Conservation (phyloP, 2,888 invertebrate species). For the Hoplodrina blanda region DNA sequence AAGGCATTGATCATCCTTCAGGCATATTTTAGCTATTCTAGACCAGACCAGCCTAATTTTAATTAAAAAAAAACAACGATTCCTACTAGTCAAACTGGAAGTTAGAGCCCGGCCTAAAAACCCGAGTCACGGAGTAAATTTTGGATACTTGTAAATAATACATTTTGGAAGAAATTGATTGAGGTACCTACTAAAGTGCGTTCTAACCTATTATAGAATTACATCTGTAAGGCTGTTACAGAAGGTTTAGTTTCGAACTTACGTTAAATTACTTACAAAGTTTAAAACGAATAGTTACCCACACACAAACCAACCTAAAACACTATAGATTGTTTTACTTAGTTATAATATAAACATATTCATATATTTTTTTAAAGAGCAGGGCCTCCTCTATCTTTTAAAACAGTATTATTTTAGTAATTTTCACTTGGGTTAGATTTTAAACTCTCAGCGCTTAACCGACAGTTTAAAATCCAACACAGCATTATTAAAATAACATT, state of each 20-base stretch:
- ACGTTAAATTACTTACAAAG: neutral
- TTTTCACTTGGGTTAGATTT: too few relatives aligned
- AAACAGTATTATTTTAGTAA: too few relatives aligned
- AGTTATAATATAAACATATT: neutral
- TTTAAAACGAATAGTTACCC: too few relatives aligned
- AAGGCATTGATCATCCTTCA: neutral
- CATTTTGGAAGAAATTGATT: neutral
- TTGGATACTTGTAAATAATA: conserved; percentile 4
- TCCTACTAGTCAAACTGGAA: neutral
- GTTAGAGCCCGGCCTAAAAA: too few relatives aligned
- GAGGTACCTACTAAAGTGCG: neutral
- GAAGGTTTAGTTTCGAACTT: neutral
- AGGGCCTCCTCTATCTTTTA: too few relatives aligned
- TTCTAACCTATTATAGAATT: neutral
- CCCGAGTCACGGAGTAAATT: neutral
- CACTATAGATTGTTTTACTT: neutral
- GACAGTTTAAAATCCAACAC: neutral
- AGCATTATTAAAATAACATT: too few relatives aligned
- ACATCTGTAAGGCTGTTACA: neutral
- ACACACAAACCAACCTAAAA: neutral
- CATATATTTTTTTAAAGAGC: too few relatives aligned
- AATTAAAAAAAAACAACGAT: neutral
- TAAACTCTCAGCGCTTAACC: too few relatives aligned
- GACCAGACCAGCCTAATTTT: neutral
- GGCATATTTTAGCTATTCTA: conserved; percentile 8